These are phyloP conservation scores for Porites lobata DNA, from an alignment of 92 coral and sea anemone genomes.

Conservation along the genomic window DNA sequence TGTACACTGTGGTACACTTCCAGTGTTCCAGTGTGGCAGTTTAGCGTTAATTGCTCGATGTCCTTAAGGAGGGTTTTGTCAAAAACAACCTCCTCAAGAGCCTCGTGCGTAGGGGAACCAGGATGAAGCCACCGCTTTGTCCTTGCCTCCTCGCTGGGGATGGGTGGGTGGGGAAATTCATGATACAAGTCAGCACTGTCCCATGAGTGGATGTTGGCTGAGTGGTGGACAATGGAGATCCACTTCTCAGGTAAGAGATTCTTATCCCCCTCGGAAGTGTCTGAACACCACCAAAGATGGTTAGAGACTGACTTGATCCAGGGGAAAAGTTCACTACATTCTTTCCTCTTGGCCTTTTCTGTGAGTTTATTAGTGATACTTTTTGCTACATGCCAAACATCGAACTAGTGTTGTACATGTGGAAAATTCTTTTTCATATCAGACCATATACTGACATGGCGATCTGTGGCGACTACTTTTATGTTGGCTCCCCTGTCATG, in stretches of 20 bases:
- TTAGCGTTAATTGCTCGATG: no score
- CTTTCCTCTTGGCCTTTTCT: no score
- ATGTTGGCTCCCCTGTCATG: background rate
- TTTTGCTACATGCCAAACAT: constrained; percentile 61
- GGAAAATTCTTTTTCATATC: constrained; percentile 46
- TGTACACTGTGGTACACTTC: no score
- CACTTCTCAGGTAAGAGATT: constrained; percentile 54
- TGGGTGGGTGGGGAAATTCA: background rate
- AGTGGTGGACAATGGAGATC: constrained; percentile 42
- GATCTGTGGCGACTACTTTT: background rate
- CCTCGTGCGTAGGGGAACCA: constrained; percentile 6
- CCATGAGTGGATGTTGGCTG: constrained; percentile 35
- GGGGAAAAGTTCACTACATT: no score
- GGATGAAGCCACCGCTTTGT: no score
- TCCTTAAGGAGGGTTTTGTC: no score
- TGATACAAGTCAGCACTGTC: constrained; percentile 8
- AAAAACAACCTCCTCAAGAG: constrained; percentile 46
- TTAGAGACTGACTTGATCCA: no score
- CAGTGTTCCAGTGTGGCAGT: no score
- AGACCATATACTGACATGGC: background rate
- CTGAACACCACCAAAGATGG: no score
- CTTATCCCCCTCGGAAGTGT: constrained; percentile 24
- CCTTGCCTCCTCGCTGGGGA: no score
- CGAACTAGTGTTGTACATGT: constrained; percentile 46
- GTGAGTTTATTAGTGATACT: no score